A percentile compares a stretch with the other conserved stretches of the same genome.
Evolutionary conservation across 2,113 vertebrate genomes (phyloP).

Genomic region (Lethenteron reissneri): DNA sequence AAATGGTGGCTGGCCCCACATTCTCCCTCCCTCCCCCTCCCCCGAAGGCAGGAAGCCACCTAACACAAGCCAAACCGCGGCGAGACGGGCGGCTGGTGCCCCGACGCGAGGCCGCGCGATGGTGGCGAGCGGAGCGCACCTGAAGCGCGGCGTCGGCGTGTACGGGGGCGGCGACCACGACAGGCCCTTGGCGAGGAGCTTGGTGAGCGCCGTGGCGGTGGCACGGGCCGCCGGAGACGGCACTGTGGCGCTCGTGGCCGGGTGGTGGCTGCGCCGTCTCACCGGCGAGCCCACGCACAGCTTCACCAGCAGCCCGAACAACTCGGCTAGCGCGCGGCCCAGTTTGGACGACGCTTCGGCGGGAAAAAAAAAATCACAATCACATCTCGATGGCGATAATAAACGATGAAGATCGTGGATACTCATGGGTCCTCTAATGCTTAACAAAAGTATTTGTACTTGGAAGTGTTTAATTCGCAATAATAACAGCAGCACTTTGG

Average conservation of each 20-base stretch:
- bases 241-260: constrained; percentile 60
- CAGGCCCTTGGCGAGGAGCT: constrained; percentile 65
- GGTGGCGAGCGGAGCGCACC: constrained; percentile 20
- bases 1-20: too few species aligned
- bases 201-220: constrained; percentile 66
- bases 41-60: too few species aligned
- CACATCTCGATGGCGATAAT: not conserved
- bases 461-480: too few species aligned
- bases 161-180: constrained; percentile 78
- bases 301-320: constrained; percentile 69
- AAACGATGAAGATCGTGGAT: too few species aligned
- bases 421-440: too few species aligned
- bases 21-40: too few species aligned
- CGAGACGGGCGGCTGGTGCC: too few species aligned
- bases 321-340: constrained; percentile 59
- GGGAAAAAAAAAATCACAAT: constrained; percentile 8
- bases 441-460: too few species aligned
- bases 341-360: constrained; percentile 50
- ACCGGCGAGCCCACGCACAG: constrained; percentile 75
- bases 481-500: too few species aligned
- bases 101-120: too few species aligned
- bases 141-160: constrained; percentile 71
- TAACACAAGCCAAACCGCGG: too few species aligned
- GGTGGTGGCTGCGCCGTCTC: constrained; percentile 64
- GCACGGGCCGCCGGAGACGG: constrained; percentile 64